Evolutionary conservation across 2,888 invertebrate species (phyloP).

Genomic region (Isoperla grammatica): DNA sequence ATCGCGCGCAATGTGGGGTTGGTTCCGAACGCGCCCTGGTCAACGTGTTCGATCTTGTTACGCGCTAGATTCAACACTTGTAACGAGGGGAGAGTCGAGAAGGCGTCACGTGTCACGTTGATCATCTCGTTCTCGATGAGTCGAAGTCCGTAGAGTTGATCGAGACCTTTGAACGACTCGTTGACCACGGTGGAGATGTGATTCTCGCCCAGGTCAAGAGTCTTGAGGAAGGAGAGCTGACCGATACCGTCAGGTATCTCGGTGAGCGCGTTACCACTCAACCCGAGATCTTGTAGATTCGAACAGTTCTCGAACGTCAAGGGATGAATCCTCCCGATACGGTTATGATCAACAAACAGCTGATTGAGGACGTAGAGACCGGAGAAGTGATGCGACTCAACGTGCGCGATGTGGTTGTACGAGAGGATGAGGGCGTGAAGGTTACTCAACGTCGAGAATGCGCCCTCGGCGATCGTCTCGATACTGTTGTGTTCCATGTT

Average conservation of each 20-base stretch:
- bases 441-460: slow-evolving; percentile 69
- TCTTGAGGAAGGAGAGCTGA: slow-evolving; percentile 63
- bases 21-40: slow-evolving; percentile 69
- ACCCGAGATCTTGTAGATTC: slow-evolving; percentile 67
- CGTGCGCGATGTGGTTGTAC: slow-evolving; percentile 61
- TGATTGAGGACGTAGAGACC: slow-evolving; percentile 69
- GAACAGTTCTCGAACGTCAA: slow-evolving; percentile 72
- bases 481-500: slow-evolving; percentile 68
- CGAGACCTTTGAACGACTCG: slow-evolving; percentile 66
- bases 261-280: slow-evolving; percentile 66
- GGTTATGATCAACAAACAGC: slow-evolving; percentile 68
- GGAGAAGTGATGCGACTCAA: slow-evolving; percentile 64
- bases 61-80: slow-evolving; percentile 75
- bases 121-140: slow-evolving; percentile 74
- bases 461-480: slow-evolving; percentile 62
- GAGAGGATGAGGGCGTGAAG: slow-evolving; percentile 69
- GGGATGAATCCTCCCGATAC: slow-evolving; percentile 60
- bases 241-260: slow-evolving; percentile 66
- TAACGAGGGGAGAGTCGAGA: slow-evolving; percentile 62
- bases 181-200: slow-evolving; percentile 64
- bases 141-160: slow-evolving; percentile 67
- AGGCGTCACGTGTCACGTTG: slow-evolving; percentile 68
- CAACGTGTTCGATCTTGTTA: slow-evolving; percentile 70
- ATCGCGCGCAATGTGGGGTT: slow-evolving; percentile 69
- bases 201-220: slow-evolving; percentile 78